These are phyloP conservation scores for Sinocyclocheilus maitianheensis DNA, from an alignment of 2,113 vertebrate genomes.

Conservation along the genomic window DNA sequence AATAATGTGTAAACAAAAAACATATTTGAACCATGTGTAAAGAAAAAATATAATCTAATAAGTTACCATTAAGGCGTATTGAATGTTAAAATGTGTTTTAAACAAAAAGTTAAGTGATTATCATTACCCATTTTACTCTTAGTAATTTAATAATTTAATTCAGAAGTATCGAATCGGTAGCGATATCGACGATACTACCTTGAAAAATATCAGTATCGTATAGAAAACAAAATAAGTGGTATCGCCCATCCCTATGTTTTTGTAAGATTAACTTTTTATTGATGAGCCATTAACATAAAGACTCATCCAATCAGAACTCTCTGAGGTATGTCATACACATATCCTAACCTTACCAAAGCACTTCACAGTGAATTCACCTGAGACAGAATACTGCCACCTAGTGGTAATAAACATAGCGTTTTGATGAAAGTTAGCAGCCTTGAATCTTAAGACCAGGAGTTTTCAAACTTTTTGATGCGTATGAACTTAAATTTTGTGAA, in stretches of 20 bases:
- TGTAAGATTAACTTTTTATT: background rate
- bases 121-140: too few relatives aligned
- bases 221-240: too few relatives aligned
- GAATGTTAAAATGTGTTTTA: too few relatives aligned
- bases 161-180: too few relatives aligned
- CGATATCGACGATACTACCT: too few relatives aligned
- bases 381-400: constrained; percentile 44
- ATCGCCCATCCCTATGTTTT: background rate
- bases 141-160: too few relatives aligned
- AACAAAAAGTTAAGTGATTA: too few relatives aligned
- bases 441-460: background rate
- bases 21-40: too few relatives aligned
- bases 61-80: too few relatives aligned
- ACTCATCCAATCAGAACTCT: background rate
- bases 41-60: too few relatives aligned
- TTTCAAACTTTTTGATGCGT: background rate
- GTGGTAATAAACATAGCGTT: constrained; percentile 24
- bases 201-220: too few relatives aligned
- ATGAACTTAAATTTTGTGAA: background rate
- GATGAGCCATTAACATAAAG: background rate
- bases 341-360: background rate
- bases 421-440: background rate
- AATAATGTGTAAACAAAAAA: too few relatives aligned
- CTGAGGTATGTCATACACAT: constrained; percentile 4
- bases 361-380: background rate